Evolutionary conservation across 2,888 invertebrate genomes (phyloP).

Genomic region (Scrobipalpa costella): DNA sequence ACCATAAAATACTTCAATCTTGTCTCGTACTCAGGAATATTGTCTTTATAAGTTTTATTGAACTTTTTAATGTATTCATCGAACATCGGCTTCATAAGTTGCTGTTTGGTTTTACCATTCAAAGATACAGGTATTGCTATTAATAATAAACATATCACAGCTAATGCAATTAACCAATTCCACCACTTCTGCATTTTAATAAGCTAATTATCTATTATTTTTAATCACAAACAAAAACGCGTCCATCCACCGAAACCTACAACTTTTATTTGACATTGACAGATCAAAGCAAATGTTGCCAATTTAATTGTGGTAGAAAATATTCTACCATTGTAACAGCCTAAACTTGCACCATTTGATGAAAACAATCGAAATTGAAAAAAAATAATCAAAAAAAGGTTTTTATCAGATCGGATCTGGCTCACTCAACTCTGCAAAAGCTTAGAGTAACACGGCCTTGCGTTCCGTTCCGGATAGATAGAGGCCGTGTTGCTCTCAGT

Average conservation of each 20-base stretch:
- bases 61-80: conserved; percentile 74
- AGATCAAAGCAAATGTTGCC: background rate
- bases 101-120: conserved; percentile 44
- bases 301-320: conserved; percentile 10
- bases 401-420: no score
- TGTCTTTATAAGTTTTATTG: conserved; percentile 78
- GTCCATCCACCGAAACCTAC: conserved; percentile 7
- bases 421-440: no score
- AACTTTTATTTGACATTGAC: conserved; percentile 13
- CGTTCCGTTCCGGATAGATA: no score
- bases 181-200: conserved; percentile 68
- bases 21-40: conserved; percentile 69
- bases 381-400: no score
- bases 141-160: conserved; percentile 62
- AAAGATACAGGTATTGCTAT: conserved; percentile 61
- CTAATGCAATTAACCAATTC: conserved; percentile 63
- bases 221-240: conserved; percentile 15
- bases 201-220: background rate
- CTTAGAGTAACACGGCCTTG: no score
- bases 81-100: conserved; percentile 62
- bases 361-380: no score
- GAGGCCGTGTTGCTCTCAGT: no score
- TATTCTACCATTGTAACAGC: no score
- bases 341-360: no score
- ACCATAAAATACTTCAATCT: conserved; percentile 80